Conservation (phyloP, 2,797 vertebrate genomes). For the Chelmon rostratus region DNA sequence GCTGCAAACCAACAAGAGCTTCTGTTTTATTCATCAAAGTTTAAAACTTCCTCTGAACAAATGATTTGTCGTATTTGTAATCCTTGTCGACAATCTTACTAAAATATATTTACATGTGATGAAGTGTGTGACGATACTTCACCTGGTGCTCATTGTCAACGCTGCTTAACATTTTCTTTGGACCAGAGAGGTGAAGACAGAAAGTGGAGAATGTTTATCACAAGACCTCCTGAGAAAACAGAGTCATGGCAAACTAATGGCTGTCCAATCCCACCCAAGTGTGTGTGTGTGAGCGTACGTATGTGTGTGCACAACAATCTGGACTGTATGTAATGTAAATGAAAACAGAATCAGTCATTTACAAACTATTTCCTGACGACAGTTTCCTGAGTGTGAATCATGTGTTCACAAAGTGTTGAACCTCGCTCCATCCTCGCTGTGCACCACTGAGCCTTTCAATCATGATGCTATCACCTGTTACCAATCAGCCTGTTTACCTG, state of each 20-base stretch:
- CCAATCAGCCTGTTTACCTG: too few relatives aligned
- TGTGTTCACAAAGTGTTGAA: too few relatives aligned
- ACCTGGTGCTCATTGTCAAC: conserved; percentile 19
- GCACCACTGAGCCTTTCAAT: too few relatives aligned
- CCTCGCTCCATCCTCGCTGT: too few relatives aligned
- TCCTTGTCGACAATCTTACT: background rate
- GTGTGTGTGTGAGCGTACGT: conserved; percentile 12
- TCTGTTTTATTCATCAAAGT: background rate
- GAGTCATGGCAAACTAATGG: conserved; percentile 57
- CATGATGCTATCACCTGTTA: too few relatives aligned
- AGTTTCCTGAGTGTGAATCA: too few relatives aligned
- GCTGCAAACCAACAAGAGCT: background rate
- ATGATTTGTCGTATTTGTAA: background rate
- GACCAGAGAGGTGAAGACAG: conserved; percentile 48
- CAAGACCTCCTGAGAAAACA: conserved; percentile 36
- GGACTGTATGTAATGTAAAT: too few relatives aligned
- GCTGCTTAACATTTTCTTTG: conserved; percentile 57
- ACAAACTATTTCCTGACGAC: too few relatives aligned
- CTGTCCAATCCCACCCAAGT: conserved; percentile 40
- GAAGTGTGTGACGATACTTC: background rate
- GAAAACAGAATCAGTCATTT: too few relatives aligned
- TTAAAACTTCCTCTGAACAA: background rate
- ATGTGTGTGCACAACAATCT: background rate
- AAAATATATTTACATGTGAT: conserved; percentile 6
- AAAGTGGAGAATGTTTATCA: conserved; percentile 48